Conservation (phyloP, 2,888 invertebrate genomes). For the Electrophaes corylata region DNA sequence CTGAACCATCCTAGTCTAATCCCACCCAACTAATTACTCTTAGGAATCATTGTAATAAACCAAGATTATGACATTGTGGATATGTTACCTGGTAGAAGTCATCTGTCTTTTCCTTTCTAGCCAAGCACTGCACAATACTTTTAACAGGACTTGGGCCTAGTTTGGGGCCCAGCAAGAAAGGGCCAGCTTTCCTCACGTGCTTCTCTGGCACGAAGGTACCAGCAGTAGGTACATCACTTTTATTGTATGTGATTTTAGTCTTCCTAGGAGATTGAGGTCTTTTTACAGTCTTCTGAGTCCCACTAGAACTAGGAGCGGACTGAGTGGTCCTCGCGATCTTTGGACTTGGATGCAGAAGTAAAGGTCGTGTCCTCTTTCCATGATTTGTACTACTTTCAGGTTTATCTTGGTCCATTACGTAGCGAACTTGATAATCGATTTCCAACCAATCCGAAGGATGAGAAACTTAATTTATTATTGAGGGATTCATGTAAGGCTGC, state of each 20-base stretch:
- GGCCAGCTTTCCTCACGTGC: constrained; percentile 86
- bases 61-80: not conserved
- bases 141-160: constrained; percentile 89
- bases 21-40: too few relatives aligned
- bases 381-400: constrained; percentile 69
- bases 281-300: constrained; percentile 62
- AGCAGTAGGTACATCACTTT: constrained; percentile 71
- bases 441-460: not conserved
- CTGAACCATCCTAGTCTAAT: too few relatives aligned
- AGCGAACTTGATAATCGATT: constrained; percentile 14
- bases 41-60: too few relatives aligned
- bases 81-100: constrained; percentile 85
- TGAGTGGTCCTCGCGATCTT: constrained; percentile 71
- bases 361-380: constrained; percentile 78
- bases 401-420: constrained; percentile 74
- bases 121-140: constrained; percentile 90
- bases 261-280: constrained; percentile 60
- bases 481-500: constrained; percentile 1
- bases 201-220: constrained; percentile 83
- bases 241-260: constrained; percentile 59
- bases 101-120: constrained; percentile 88
- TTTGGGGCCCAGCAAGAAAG: constrained; percentile 88
- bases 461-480: not conserved
- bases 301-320: constrained; percentile 61
- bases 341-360: constrained; percentile 70